These are phyloP conservation scores for Calonectris borealis DNA, from an alignment of 2,113 vertebrate genomes.

Conservation along the genomic window DNA sequence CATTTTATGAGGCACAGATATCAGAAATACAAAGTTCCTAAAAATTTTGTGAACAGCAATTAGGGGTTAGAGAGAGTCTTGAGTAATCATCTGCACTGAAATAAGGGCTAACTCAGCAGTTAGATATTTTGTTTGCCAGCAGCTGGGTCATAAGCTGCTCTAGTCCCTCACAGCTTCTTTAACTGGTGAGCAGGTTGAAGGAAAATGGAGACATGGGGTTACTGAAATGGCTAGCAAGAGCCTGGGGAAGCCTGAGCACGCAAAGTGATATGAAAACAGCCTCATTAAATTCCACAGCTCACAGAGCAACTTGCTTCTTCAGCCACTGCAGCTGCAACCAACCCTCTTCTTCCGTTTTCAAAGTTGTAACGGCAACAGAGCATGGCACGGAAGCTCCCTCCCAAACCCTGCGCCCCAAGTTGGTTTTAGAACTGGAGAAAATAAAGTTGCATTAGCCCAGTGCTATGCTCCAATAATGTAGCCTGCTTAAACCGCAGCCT, in stretches of 20 bases:
- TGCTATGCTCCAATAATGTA: rapidly evolving
- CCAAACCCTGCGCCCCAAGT: neutral
- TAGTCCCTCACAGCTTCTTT: neutral
- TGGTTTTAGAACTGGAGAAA: neutral
- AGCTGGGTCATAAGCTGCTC: neutral
- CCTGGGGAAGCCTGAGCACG: neutral
- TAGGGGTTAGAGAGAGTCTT: neutral
- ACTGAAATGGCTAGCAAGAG: neutral
- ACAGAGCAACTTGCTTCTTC: neutral
- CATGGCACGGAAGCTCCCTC: neutral
- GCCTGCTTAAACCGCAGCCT: neutral
- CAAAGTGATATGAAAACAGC: neutral
- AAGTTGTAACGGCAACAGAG: neutral
- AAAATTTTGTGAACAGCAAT: neutral
- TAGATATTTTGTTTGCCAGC: neutral
- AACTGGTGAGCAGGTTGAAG: neutral
- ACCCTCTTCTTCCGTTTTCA: neutral
- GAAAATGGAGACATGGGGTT: neutral
- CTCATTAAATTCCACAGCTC: neutral
- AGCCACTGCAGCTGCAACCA: neutral
- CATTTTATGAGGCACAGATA: neutral
- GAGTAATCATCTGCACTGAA: neutral
- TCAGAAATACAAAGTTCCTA: neutral
- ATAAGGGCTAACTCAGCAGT: neutral
- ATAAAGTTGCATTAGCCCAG: neutral